Evolutionary conservation across 2,113 vertebrate species (phyloP).

Genomic region (Asarcornis scutulata): DNA sequence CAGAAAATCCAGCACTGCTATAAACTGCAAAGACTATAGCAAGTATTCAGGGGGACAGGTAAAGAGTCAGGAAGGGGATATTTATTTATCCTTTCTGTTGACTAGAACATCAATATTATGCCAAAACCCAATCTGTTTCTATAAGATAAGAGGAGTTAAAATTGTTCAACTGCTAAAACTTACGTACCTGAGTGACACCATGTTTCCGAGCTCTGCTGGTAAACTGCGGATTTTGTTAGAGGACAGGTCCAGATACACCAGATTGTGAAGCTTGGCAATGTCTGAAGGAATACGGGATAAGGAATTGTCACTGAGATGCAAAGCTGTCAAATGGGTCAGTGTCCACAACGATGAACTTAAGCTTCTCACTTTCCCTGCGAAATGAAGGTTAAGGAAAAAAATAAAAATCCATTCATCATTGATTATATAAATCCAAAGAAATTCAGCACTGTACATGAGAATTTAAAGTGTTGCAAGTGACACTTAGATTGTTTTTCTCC

Average conservation of each 20-base stretch:
- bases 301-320: conserved; percentile 97
- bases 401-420: accelerated
- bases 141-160: background rate
- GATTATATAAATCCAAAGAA: background rate
- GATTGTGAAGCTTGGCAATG: conserved; percentile 99
- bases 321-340: conserved; percentile 97
- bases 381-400: background rate
- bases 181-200: conserved; percentile 96
- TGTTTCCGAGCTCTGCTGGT: conserved; percentile 98
- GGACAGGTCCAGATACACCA: conserved; percentile 97
- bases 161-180: too few relatives aligned
- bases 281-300: conserved; percentile 97
- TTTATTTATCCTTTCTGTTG: background rate
- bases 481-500: background rate
- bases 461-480: background rate
- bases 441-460: background rate
- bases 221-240: conserved; percentile 99
- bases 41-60: background rate
- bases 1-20: background rate
- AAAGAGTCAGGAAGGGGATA: background rate
- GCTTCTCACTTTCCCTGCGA: conserved; percentile 92
- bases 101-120: background rate
- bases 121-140: background rate
- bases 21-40: background rate
- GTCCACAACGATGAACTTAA: conserved; percentile 95